Evolutionary conservation across 2,888 invertebrate genomes (phyloP), one percentile per base, ranked within the genome.

Genomic region (Lasiommata megera): DNA sequence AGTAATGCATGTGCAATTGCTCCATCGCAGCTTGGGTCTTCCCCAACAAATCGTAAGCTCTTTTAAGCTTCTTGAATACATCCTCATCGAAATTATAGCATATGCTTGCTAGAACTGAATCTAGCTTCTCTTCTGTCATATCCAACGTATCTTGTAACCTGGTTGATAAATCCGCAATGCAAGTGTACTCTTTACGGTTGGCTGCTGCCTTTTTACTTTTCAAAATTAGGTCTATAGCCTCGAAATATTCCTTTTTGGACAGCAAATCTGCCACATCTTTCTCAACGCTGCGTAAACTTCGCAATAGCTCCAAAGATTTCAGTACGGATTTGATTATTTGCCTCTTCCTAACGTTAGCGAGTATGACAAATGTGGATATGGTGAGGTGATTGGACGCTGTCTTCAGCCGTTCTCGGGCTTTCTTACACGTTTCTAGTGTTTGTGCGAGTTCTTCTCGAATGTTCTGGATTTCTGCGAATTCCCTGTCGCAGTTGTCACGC

Each of bases 11-110:
- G 68, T 97, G 97, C 8, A 99, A 82, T 78, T 98, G 98, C 79
- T 99, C 98, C 94, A 98, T 96, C 0, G 98, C 97, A 1, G 95
- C 94, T 82, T 98, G 95, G 0, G 96, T 96, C 83, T 99, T 99
- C 0, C 97, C 98, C 3, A 99, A 84, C 17, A 98, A 88, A 37
- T 93, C 93, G 76, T 98, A 99, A 0, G 99, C 99, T 66, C 93
- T 94, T 73, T 97, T 96, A 0, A 99, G 88, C 68, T 97, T 95
- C 8, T 93, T 92, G 76, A 98, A 99, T 6, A 94, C 94, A 9
- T 92, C 92, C 17, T 93, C 92, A 71, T 98, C 96, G 77, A 97
- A 98, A 67, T 93, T 93, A 55, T 93, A 93, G 62, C 92, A 92
- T 67, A 96, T 94, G 71, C 95, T 95, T 0, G 97, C 94, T 9